phyloP scores from a whole-genome alignment of 1,140 invertebrate species.

The Drosophila albomicans region DNA sequence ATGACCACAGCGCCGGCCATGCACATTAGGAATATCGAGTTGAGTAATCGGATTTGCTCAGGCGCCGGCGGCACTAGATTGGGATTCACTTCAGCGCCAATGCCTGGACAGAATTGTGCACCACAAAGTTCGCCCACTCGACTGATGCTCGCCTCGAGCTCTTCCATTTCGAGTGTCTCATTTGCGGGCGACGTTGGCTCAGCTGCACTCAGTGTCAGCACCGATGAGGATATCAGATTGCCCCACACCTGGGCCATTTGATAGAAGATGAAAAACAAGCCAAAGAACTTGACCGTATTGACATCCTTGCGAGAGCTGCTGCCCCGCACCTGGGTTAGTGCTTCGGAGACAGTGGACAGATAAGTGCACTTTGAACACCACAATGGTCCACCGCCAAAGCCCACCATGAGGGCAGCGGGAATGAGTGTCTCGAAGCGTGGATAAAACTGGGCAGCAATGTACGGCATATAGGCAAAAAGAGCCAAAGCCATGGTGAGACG shows the following conservation, averaged over 20 bases:
- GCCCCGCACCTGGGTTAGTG: conserved; percentile 90
- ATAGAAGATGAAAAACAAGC: conserved; percentile 98
- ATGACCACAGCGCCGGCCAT: conserved; percentile 91
- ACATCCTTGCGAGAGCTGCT: conserved; percentile 87
- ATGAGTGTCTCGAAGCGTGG: conserved; percentile 93
- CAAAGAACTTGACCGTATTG: conserved; percentile 97
- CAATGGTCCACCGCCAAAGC: conserved; percentile 95
- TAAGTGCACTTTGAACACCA: conserved; percentile 99
- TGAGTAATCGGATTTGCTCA: conserved; percentile 91
- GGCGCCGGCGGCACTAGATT: conserved; percentile 89
- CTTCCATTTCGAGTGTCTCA: conserved; percentile 32
- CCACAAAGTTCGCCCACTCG: conserved; percentile 88
- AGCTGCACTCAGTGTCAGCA: conserved; percentile 63
- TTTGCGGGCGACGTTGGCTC: conserved; percentile 36
- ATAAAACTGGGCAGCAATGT: conserved; percentile 97
- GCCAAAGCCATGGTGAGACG: conserved; percentile 95
- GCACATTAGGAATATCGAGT: conserved; percentile 93
- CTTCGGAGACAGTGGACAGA: conserved; percentile 95
- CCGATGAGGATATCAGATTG: conserved; percentile 94
- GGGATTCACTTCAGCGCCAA: conserved; percentile 86
- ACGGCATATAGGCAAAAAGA: conserved; percentile 95
- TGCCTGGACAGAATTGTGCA: conserved; percentile 89
- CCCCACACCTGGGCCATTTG: conserved; percentile 97
- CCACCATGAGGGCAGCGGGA: conserved; percentile 93
- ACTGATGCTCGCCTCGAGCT: conserved; percentile 45